Evolutionary conservation across 2,797 vertebrate species (phyloP).

Genomic region (Clarias laeviceps): DNA sequence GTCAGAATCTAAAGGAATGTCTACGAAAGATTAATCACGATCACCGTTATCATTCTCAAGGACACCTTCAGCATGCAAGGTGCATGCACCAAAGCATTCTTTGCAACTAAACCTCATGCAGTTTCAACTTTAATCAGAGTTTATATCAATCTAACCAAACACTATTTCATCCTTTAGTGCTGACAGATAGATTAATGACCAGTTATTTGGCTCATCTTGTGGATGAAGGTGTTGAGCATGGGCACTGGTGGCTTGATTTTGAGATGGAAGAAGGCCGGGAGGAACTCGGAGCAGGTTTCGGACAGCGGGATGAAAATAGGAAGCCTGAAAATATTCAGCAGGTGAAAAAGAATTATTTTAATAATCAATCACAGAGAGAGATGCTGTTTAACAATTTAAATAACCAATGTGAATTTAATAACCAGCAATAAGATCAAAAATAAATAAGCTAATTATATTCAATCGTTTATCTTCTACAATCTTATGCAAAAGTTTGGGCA

Average conservation of each 20-base stretch:
- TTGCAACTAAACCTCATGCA: neutral
- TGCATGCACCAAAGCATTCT: neutral
- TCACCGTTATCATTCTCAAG: neutral
- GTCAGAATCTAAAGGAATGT: constrained; percentile 62
- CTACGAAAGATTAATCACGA: constrained; percentile 47
- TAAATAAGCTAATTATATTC: too few relatives aligned
- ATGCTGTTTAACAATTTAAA: neutral
- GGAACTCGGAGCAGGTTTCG: constrained; percentile 63
- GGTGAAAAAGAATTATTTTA: neutral
- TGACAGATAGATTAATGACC: constrained; percentile 60
- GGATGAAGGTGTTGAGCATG: constrained; percentile 65
- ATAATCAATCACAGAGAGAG: neutral
- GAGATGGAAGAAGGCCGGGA: constrained; percentile 80
- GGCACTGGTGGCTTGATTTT: constrained; percentile 76
- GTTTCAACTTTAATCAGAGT: neutral
- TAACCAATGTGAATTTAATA: too few relatives aligned
- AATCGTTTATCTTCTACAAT: too few relatives aligned
- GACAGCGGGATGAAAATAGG: constrained; percentile 66
- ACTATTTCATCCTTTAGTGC: neutral
- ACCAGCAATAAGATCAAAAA: too few relatives aligned
- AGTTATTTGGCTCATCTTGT: constrained; percentile 75
- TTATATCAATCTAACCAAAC: neutral
- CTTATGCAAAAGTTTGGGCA: too few relatives aligned
- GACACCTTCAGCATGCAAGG: neutral
- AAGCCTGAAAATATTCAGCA: constrained; percentile 63